Conservation (phyloP, 2,113 vertebrate species). For the Rhizomys pruinosus region DNA sequence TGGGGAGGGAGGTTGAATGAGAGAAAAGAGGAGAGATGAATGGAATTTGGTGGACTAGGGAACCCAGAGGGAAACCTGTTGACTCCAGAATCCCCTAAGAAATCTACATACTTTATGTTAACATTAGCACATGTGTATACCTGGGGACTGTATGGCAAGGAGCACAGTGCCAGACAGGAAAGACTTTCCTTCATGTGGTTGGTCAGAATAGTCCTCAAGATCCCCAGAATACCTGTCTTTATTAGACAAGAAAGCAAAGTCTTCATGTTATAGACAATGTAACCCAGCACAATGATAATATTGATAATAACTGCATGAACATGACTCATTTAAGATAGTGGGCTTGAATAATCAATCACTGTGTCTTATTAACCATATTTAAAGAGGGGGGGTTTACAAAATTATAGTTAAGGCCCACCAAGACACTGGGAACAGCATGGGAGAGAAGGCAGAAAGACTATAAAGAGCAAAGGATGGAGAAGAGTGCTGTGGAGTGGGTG, state of each 20-base stretch:
- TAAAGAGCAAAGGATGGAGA: neutral
- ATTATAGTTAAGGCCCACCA: neutral
- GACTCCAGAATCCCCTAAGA: too few species aligned
- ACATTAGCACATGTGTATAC: too few species aligned
- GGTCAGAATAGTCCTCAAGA: too few species aligned
- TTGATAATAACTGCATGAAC: neutral
- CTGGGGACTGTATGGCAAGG: too few species aligned
- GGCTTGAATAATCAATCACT: constrained; percentile 1
- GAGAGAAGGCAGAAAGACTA: neutral
- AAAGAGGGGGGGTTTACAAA: neutral
- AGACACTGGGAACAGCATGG: neutral
- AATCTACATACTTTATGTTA: too few species aligned
- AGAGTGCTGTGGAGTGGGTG: neutral
- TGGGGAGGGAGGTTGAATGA: too few species aligned
- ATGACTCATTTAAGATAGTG: neutral
- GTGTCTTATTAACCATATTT: neutral
- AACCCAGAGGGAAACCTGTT: too few species aligned
- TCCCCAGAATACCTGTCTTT: too few species aligned
- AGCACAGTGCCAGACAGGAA: too few species aligned
- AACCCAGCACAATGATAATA: neutral
- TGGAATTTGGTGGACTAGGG: too few species aligned
- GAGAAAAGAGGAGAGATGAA: too few species aligned
- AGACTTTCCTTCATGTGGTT: too few species aligned
- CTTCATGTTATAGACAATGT: neutral
- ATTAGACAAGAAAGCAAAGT: neutral